Evolutionary conservation across 2,888 invertebrate genomes (phyloP), one percentile per base, ranked within the genome.

Genomic region (Synanthedon vespiformis): DNA sequence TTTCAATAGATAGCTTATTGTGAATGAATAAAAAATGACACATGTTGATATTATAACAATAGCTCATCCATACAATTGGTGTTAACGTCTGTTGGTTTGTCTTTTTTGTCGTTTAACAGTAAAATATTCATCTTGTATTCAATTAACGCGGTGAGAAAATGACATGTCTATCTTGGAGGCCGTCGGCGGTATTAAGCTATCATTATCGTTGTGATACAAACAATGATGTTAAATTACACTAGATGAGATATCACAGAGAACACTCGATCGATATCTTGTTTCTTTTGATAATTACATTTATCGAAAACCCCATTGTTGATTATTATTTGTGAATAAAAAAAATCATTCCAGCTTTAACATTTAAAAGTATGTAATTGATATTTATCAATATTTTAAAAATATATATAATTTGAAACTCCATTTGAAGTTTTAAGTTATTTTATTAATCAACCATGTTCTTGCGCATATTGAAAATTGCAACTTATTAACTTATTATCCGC

Each of bases 91-190:
- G n/a, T 48, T 40, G 12, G 13, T 52, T 52, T 49, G 22, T 40
- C 16, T 40, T 48, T 18, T 52, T 40, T 53, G 49, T 49, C 40
- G 50, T 59, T 66, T 63, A 64, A 67, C 64, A 73, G 70, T 75
- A 66, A 75, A 74, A 74, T 77, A 77, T 48, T 65, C 68, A 61
- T 60, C 67, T 63, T 64, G 69, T 74, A 78, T 83, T 82, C 80
- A 81, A 81, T 83, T 80, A 81, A 70, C 64, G 64, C 64, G 71
- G 74, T 72, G 79, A 78, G 81, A 80, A 82, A 79, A 81, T 78
- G 83, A 82, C 81, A 80, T 74, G 77, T 74, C 74, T 75, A 75
- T 78, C 64, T 64, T 47, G 50, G 62, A 59, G 62, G 70, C 72
- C 68, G 68, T 62, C 61, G 69, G 72, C 72, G 60, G 56, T 63